Evolutionary conservation across 2,888 invertebrate genomes (phyloP).

Genomic region (Macrophya alboannulata): DNA sequence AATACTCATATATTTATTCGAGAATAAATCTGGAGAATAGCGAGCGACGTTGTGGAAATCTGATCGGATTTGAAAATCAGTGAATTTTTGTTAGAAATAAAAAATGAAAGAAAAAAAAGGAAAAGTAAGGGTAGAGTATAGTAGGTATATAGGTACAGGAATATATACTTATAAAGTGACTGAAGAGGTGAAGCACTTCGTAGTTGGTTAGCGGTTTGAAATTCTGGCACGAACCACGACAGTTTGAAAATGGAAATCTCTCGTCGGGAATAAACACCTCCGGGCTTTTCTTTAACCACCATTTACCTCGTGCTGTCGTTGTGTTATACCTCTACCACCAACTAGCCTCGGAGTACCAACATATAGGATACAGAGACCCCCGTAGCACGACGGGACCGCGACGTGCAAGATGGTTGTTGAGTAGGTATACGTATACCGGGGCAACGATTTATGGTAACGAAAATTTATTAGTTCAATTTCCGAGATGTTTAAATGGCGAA

Average conservation of each 20-base stretch:
- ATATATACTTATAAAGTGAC: neutral
- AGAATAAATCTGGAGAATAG: neutral
- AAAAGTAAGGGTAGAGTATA: neutral
- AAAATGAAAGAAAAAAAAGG: neutral
- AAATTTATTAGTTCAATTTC: slow-evolving; percentile 78
- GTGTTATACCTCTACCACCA: neutral
- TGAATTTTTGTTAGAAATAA: neutral
- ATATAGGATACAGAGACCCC: too few species aligned
- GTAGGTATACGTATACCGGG: neutral
- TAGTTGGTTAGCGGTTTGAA: slow-evolving; percentile 35
- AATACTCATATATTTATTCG: neutral
- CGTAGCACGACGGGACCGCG: neutral
- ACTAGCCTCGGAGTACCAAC: neutral
- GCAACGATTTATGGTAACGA: slow-evolving; percentile 61
- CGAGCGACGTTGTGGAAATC: slow-evolving; percentile 17
- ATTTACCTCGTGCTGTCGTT: slow-evolving; percentile 20
- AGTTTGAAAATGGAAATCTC: slow-evolving; percentile 49
- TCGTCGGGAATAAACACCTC: slow-evolving; percentile 49
- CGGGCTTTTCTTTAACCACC: slow-evolving; percentile 39
- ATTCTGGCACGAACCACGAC: slow-evolving; percentile 33
- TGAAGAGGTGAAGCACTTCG: neutral
- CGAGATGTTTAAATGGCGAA: slow-evolving; percentile 72
- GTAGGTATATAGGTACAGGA: neutral
- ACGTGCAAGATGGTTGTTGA: slow-evolving; percentile 43
- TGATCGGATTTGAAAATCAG: slow-evolving; percentile 33